Percentiles rank a stretch among this genome's conserved stretches.
These are phyloP conservation scores for Melipona bicolor DNA, from an alignment of 2,888 invertebrate species.

Conservation along the genomic window DNA sequence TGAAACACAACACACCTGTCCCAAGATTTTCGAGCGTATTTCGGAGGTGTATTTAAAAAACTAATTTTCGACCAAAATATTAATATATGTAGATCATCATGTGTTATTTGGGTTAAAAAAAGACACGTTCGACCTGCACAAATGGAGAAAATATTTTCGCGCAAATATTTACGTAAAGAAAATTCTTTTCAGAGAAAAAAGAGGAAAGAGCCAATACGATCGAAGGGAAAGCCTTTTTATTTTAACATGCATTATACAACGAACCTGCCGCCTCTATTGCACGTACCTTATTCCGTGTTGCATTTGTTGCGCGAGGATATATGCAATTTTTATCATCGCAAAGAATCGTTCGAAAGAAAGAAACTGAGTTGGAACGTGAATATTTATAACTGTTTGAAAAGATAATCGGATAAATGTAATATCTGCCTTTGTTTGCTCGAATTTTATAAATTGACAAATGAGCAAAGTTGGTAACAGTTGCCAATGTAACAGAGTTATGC, in stretches of 20 bases:
- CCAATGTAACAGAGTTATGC: neutral
- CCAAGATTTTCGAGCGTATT: too few species aligned
- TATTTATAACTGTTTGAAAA: neutral
- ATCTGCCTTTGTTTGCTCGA: neutral
- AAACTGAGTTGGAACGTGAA: too few species aligned
- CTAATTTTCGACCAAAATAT: neutral
- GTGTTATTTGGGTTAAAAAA: too few species aligned
- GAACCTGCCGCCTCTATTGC: neutral
- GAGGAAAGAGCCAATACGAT: constrained; percentile 5
- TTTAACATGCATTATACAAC: constrained; percentile 40
- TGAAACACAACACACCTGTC: too few species aligned
- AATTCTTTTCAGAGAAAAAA: neutral
- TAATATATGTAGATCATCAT: too few species aligned
- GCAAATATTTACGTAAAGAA: constrained; percentile 1
- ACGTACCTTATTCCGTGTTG: neutral
- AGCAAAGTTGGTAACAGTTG: neutral
- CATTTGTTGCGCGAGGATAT: neutral
- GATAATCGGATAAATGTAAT: neutral
- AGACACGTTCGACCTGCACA: neutral
- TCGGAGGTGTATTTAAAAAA: neutral
- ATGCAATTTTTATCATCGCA: neutral
- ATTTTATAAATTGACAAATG: neutral
- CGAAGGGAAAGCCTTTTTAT: constrained; percentile 11
- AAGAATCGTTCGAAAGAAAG: neutral
- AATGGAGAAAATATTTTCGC: neutral